Evolutionary conservation across 92 coral and sea anemone genomes (phyloP).

Genomic region (Parazoanthus darwini): DNA sequence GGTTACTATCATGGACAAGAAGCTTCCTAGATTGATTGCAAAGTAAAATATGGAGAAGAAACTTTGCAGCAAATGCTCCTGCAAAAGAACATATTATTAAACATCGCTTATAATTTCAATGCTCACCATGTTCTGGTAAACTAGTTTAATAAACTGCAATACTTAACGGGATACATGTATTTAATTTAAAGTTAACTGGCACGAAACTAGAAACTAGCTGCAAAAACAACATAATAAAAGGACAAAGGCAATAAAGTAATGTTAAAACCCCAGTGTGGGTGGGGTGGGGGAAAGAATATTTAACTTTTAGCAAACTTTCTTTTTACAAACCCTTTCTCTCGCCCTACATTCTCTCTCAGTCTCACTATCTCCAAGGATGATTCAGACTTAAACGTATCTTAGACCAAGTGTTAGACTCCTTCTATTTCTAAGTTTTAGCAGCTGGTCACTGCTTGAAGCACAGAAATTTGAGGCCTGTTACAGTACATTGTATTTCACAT

Average conservation of each 20-base stretch:
- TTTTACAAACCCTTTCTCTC: no score
- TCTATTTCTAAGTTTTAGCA: not conserved
- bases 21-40: constrained; percentile 98
- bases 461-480: not conserved
- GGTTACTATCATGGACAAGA: constrained; percentile 91
- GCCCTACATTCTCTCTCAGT: no score
- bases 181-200: no score
- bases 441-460: not conserved
- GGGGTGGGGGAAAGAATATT: no score
- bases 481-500: no score
- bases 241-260: no score
- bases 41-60: constrained; percentile 98
- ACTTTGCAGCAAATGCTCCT: constrained; percentile 91
- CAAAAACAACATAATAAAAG: no score
- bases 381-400: not conserved
- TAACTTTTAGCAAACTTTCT: no score
- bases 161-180: not conserved
- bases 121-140: not conserved
- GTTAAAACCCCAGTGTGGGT: no score
- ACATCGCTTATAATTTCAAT: not conserved
- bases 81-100: constrained; percentile 19
- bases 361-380: no score
- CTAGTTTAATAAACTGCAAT: not conserved
- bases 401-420: not conserved
- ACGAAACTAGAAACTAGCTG: no score